Conservation (phyloP, 2,888 invertebrate genomes). For the Lepidochrysops patricia region DNA sequence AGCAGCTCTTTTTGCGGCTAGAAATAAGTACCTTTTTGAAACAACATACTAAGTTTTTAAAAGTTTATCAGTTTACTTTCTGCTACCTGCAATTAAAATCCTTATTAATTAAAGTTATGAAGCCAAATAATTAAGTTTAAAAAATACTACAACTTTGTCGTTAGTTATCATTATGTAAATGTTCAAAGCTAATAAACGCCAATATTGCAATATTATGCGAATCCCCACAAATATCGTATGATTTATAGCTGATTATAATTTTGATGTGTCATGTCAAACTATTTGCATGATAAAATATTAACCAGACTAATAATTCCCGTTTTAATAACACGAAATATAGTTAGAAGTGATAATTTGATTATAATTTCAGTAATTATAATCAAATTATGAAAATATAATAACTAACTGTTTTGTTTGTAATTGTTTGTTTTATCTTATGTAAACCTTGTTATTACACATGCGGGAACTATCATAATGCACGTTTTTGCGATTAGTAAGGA, state of each 20-base stretch:
- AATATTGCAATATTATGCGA: neutral
- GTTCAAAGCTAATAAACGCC: neutral
- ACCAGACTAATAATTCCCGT: neutral
- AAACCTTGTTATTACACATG: too few species aligned
- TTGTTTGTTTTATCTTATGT: too few species aligned
- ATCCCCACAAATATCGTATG: neutral
- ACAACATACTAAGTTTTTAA: too few species aligned
- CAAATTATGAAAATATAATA: neutral
- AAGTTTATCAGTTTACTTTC: too few species aligned
- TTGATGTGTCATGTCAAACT: neutral
- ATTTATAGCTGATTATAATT: slow-evolving; percentile 10
- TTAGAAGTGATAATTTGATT: neutral
- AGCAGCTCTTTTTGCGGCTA: too few species aligned
- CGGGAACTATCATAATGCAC: too few species aligned
- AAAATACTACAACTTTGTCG: neutral
- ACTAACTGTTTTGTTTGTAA: too few species aligned
- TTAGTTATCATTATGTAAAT: neutral
- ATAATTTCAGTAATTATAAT: neutral
- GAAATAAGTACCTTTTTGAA: too few species aligned
- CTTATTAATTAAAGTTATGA: too few species aligned
- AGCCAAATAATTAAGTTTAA: too few species aligned
- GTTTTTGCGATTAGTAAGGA: too few species aligned
- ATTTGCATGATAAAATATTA: neutral
- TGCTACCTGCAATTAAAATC: too few species aligned
- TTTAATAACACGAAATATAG: neutral